Base-by-base conservation (phyloP, 2,113 vertebrate species). In the Arizona elegans region DNA sequence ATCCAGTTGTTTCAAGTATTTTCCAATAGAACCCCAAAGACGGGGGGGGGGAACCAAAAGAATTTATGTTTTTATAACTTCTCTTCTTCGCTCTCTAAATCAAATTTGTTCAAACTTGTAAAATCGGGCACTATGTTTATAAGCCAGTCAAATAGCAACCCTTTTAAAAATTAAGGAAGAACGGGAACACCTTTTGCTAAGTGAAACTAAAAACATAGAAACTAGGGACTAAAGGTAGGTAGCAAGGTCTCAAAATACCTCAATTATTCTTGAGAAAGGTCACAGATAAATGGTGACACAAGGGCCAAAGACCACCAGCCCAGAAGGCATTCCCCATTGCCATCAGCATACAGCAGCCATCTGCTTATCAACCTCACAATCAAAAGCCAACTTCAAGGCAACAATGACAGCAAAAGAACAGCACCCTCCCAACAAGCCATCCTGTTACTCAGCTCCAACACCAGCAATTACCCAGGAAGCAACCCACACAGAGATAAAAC, bases 1-100 rank as follows among this genome's bases (percentile, higher is more conserved):
- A 90, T 90, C 56, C 91, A 92, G 87, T 92, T 92, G 92, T 86
- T 90, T 92, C 87, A 87, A 91, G 89, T 94, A 92, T 92, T 89
- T 93, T 62, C 90, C 86, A 87, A 92, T 50, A 53, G 70, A 92
- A 87, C 56, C 56, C 87, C 91, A 90, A 75, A 87, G 88, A 19
- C 58, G 70, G 54, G 9, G 19, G 56, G 47, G 47, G 56, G 33
- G 43, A 58, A 26, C 8, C 50, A 92, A 92, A 94, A 47, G 33
- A 90, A 86, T 75, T 90, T 91, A 93, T 75, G 23, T 90, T 92
- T 92, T 94, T 70, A 94, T 70, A 92, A 70, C 59, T 53, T 81
- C 62, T 58, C 59, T 50, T 19, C 21, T 38, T 33, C 29, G 2
- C 26, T 87, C 85, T 53, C 53, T 21, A 15, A 8, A 43, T 58